phyloP scores from a whole-genome alignment of 2,888 invertebrate species.

The Shargacucullia verbasci region DNA sequence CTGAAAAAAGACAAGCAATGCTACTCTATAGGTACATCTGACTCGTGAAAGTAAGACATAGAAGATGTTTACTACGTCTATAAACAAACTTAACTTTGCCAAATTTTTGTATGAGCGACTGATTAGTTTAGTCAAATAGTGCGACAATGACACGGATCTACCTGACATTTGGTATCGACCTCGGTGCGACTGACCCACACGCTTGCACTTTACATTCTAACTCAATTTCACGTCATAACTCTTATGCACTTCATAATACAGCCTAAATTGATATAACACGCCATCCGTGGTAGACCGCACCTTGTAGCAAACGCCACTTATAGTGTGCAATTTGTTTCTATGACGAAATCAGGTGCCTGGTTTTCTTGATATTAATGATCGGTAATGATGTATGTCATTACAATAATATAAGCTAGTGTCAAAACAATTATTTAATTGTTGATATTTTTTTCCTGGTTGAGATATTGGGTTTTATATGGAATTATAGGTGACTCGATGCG shows the following conservation, averaged over 20 bases:
- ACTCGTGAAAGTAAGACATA: too few relatives aligned
- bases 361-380: slow-evolving; percentile 41
- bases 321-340: slow-evolving; percentile 74
- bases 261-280: slow-evolving; percentile 36
- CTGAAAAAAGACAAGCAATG: too few relatives aligned
- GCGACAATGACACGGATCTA: slow-evolving; percentile 76
- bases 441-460: slow-evolving; percentile 3
- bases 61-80: too few relatives aligned
- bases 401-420: slow-evolving; percentile 2
- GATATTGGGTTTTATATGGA: too few relatives aligned
- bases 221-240: slow-evolving; percentile 50
- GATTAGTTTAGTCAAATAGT: slow-evolving; percentile 46
- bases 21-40: too few relatives aligned
- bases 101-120: slow-evolving; percentile 7
- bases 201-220: slow-evolving; percentile 70
- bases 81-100: too few relatives aligned
- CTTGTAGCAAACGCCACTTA: slow-evolving; percentile 68
- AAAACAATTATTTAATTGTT: slow-evolving; percentile 2
- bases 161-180: slow-evolving; percentile 83
- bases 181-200: slow-evolving; percentile 76
- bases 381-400: slow-evolving; percentile 25
- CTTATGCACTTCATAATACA: slow-evolving; percentile 56
- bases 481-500: neutral
- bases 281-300: slow-evolving; percentile 59
- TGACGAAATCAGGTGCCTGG: slow-evolving; percentile 67